Evolutionary conservation across 2,797 vertebrate genomes (phyloP), one percentile per base, ranked within the genome.

Genomic region (Tragopan temminckii): DNA sequence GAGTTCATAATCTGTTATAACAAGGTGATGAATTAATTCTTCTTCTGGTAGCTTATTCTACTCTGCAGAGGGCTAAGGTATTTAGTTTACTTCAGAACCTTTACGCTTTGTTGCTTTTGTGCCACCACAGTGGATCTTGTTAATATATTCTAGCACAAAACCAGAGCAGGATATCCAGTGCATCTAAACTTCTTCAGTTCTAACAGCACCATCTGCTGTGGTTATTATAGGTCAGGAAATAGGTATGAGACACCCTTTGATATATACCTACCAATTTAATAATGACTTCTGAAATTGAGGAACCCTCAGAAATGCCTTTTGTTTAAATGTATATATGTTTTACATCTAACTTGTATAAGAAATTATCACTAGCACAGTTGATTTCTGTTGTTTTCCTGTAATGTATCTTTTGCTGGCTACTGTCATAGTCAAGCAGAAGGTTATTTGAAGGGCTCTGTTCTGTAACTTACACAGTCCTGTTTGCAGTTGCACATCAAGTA

Each of bases 1-100:
- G 97, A 99, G 90, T 99, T 99, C 96, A 99, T 99, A 64, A 92
- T 95, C 82, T 98, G 95, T 90, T 99, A 99, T 80, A 98, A 98
- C 93, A 98, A 99, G 98, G 99, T 99, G 94, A 95, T 68, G 93
- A 10, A 38, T 57, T 55, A 2, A 18, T 64, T 55, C 2, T 46
- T 78, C 38, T 69, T 79, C 29, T 76, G 45, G 40, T 70, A 84
- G 24, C 24, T 46, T 13, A 57, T 25, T 21, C 64, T 20, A 31
- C 20, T 13, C 38, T 43, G 20, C 17, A 59, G 48, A 78, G 25
- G 38, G 40, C 69, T 70, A 64, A 76, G 62, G 50, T 62, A 45
- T 14, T 62, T 52, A 17, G 58, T 58, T 42, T 35, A 36, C 16
- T 45, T 64, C 50, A 40, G 15, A 38, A 13, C 40, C 35, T 52